A percentile compares a stretch with the other conserved stretches of the same genome.
Conservation (phyloP, 2,888 invertebrate species). For the Polietes domitor region DNA sequence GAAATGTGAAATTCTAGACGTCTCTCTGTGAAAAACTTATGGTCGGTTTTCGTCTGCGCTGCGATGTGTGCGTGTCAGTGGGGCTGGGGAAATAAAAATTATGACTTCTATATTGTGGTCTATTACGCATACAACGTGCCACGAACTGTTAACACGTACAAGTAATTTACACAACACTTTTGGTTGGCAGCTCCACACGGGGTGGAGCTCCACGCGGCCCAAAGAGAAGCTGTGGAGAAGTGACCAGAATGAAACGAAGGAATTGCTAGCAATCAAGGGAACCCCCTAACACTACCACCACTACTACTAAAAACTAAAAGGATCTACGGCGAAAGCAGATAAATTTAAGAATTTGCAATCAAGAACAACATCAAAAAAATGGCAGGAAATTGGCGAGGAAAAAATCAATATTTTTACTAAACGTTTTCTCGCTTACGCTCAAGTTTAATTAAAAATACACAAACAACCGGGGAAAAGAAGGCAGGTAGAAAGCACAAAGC, state of each 20-base stretch:
- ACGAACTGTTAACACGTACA: conserved; percentile 57
- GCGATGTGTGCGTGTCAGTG: conserved; percentile 31
- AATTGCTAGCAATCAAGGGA: neutral
- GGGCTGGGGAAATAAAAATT: conserved; percentile 47
- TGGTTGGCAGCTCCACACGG: neutral
- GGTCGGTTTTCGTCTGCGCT: conserved; percentile 24
- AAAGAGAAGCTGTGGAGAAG: neutral
- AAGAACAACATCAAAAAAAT: neutral
- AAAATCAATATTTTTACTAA: conserved; percentile 41
- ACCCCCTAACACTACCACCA: neutral
- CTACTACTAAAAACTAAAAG: neutral
- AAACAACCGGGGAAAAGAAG: too few relatives aligned
- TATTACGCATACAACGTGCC: conserved; percentile 65
- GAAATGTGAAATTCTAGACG: conserved; percentile 26
- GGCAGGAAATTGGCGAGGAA: neutral
- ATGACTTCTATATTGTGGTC: conserved; percentile 67
- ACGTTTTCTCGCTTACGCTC: neutral
- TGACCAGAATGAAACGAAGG: neutral
- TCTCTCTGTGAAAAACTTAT: conserved; percentile 25
- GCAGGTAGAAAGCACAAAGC: too few relatives aligned
- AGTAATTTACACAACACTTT: conserved; percentile 60
- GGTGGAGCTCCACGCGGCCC: too few relatives aligned
- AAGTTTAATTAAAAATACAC: too few relatives aligned
- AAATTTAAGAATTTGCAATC: neutral
- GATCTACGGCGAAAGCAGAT: neutral